A percentile compares a stretch with the other conserved stretches of the same genome.
Conservation (phyloP, 1,140 invertebrate species). For the Hypothenemus hampei region DNA sequence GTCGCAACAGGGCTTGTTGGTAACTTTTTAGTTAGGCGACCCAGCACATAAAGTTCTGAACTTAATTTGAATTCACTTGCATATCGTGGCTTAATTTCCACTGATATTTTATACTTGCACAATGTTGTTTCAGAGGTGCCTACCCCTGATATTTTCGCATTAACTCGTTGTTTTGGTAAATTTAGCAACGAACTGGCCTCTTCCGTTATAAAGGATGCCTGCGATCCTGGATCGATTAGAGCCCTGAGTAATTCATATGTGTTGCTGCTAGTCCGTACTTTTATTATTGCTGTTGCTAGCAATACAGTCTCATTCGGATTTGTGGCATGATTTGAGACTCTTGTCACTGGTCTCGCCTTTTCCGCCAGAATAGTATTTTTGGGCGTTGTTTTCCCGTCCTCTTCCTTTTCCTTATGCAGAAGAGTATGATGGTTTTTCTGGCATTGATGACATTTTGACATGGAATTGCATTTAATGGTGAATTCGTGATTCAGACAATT, state of each 20-base stretch:
- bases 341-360: too few relatives aligned
- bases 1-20: background rate
- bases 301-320: too few relatives aligned
- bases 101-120: background rate
- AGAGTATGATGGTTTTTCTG: too few relatives aligned
- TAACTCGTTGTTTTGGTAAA: background rate
- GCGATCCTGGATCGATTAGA: background rate
- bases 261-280: background rate
- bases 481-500: too few relatives aligned
- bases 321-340: too few relatives aligned
- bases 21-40: background rate
- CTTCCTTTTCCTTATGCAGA: too few relatives aligned
- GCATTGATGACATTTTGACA: too few relatives aligned
- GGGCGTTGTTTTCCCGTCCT: too few relatives aligned
- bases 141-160: background rate
- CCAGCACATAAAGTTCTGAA: background rate
- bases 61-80: background rate
- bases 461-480: too few relatives aligned
- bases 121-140: background rate
- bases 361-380: too few relatives aligned
- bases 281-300: background rate
- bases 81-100: background rate
- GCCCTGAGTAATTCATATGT: background rate
- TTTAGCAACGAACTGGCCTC: background rate
- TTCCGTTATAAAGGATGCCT: conserved; percentile 1